Evolutionary conservation across 1,140 invertebrate genomes (phyloP).

Genomic region (Halictus rubicundus): DNA sequence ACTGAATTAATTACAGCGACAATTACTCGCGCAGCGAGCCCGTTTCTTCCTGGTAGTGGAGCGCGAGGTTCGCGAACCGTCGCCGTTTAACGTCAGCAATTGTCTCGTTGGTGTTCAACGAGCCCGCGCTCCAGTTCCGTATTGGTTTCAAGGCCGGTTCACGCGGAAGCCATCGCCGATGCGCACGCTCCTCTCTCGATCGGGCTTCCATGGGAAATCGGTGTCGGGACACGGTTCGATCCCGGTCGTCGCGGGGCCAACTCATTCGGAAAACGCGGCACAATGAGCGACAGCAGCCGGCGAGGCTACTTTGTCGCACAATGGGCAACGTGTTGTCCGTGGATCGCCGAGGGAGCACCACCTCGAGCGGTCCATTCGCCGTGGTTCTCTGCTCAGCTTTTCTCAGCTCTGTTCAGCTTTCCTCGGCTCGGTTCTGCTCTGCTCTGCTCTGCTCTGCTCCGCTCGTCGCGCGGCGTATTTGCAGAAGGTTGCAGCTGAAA

Average conservation of each 20-base stretch:
- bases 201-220: background rate
- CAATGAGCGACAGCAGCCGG: slow-evolving; percentile 3
- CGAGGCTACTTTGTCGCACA: slow-evolving; percentile 33
- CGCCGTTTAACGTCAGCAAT: background rate
- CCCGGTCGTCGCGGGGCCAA: background rate
- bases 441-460: too few relatives aligned
- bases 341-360: slow-evolving; percentile 21
- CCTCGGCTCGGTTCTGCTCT: too few relatives aligned
- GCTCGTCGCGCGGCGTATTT: slow-evolving; percentile 22
- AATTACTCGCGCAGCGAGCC: too few relatives aligned
- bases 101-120: background rate
- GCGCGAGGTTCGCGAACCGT: background rate
- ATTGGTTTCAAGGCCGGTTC: background rate
- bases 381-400: background rate
- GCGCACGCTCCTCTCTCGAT: background rate
- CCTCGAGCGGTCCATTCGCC: slow-evolving; percentile 43
- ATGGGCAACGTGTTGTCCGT: background rate
- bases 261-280: slow-evolving; percentile 16
- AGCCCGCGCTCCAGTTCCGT: background rate
- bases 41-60: background rate
- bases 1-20: too few relatives aligned
- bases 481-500: slow-evolving; percentile 34
- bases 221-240: background rate
- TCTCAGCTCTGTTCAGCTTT: too few relatives aligned
- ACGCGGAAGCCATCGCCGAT: background rate